Conservation (phyloP, 1,140 invertebrate species). For the Leptopilina clavipes region DNA sequence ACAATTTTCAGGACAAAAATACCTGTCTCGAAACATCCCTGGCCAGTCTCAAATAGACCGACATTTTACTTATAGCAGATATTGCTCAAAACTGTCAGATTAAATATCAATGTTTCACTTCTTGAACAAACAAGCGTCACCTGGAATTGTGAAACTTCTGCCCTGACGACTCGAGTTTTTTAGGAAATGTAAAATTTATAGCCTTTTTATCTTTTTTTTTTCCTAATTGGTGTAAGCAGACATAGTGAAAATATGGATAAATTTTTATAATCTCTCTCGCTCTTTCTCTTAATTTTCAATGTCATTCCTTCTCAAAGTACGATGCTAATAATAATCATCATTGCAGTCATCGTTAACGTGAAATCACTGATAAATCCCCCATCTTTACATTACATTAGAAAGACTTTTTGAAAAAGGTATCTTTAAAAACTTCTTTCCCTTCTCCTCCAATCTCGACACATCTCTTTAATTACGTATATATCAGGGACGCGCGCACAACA, state of each 20-base stretch:
- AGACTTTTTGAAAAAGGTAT: slow-evolving; percentile 43
- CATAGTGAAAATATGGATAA: slow-evolving; percentile 50
- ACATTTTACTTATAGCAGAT: neutral
- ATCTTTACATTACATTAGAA: slow-evolving; percentile 42
- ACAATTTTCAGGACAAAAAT: slow-evolving; percentile 3
- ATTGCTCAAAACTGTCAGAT: neutral
- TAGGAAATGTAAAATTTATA: slow-evolving; percentile 62
- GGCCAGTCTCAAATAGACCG: neutral
- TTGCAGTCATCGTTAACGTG: slow-evolving; percentile 31
- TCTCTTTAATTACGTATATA: slow-evolving; percentile 57
- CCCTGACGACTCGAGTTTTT: slow-evolving; percentile 39
- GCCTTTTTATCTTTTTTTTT: slow-evolving; percentile 38
- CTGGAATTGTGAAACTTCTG: slow-evolving; percentile 33
- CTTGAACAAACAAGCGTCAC: neutral
- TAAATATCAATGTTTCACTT: neutral
- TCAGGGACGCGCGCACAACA: slow-evolving; percentile 47
- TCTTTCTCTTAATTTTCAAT: slow-evolving; percentile 22
- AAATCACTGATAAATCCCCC: slow-evolving; percentile 28
- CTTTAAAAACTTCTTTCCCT: slow-evolving; percentile 27
- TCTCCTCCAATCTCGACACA: slow-evolving; percentile 35
- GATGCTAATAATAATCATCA: slow-evolving; percentile 34
- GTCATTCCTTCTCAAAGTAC: slow-evolving; percentile 20
- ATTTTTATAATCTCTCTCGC: slow-evolving; percentile 38
- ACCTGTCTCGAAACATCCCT: neutral
- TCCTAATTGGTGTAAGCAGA: slow-evolving; percentile 42